Evolutionary conservation across 2,888 invertebrate species (phyloP).

Genomic region (Watsonalla cultraria): DNA sequence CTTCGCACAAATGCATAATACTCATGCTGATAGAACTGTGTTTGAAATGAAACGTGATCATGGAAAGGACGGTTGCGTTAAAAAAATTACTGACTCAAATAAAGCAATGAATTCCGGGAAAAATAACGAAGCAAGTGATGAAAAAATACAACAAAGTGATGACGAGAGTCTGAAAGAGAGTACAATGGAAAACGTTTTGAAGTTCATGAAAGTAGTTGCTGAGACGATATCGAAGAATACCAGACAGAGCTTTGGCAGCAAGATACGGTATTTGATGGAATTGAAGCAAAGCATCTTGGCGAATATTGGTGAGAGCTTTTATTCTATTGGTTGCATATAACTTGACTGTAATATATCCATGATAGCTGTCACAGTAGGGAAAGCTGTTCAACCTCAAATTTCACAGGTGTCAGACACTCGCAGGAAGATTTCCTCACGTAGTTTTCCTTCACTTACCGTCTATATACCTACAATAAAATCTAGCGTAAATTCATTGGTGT

Average conservation of each 20-base stretch:
- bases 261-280: conserved; percentile 77
- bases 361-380: too few species aligned
- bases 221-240: conserved; percentile 61
- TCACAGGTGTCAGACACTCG: too few species aligned
- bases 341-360: too few species aligned
- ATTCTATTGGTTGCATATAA: conserved; percentile 1
- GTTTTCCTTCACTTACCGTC: too few species aligned
- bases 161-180: conserved; percentile 25
- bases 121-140: background rate
- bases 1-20: background rate
- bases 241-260: conserved; percentile 67
- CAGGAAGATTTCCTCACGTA: too few species aligned
- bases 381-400: too few species aligned
- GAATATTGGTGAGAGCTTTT: conserved; percentile 80
- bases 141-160: conserved; percentile 1
- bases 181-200: conserved; percentile 46
- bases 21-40: conserved; percentile 2
- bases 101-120: background rate
- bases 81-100: conserved; percentile 4
- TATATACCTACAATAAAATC: too few species aligned
- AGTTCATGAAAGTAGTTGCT: conserved; percentile 54
- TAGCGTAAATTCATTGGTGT: too few species aligned
- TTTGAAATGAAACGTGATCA: background rate
- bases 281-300: conserved; percentile 79
- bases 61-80: conserved; percentile 7